phyloP scores from a whole-genome alignment of 2,888 invertebrate species.

The Fissipunctia ypsillon region DNA sequence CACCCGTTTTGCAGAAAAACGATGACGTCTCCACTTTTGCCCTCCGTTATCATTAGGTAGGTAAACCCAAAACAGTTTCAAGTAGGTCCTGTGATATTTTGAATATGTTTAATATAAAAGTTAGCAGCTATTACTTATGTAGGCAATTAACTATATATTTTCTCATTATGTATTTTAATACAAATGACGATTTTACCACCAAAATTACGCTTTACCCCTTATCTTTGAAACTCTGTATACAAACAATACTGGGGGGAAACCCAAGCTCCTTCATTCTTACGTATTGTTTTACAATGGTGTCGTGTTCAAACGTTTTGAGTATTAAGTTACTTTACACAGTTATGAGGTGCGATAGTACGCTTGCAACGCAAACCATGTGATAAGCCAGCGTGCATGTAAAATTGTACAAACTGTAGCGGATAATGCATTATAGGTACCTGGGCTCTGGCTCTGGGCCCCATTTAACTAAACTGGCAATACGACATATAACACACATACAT shows the following conservation, averaged over 20 bases:
- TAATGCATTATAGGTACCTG: neutral
- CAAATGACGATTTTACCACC: neutral
- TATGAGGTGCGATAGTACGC: constrained; percentile 12
- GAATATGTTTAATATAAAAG: neutral
- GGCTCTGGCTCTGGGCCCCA: too few species aligned
- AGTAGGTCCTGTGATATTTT: neutral
- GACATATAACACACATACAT: too few species aligned
- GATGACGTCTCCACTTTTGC: neutral
- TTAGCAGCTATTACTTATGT: neutral
- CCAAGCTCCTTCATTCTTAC: constrained; percentile 13
- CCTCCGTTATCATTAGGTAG: neutral
- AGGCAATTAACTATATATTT: neutral
- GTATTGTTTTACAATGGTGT: constrained; percentile 3
- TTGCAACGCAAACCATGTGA: constrained; percentile 1
- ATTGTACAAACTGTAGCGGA: neutral
- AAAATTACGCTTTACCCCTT: neutral
- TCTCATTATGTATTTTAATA: neutral
- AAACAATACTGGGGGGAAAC: constrained; percentile 28
- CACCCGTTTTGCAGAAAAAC: neutral
- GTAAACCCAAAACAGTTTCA: neutral
- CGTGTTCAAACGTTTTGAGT: constrained; percentile 24
- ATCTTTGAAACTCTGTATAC: neutral
- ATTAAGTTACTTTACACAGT: constrained; percentile 22
- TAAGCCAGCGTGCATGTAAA: constrained; percentile 5
- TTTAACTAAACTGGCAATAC: neutral